A percentile compares a stretch with the other conserved stretches of the same genome.
phyloP scores from a whole-genome alignment of 2,797 vertebrate species.

The Anas georgica region DNA sequence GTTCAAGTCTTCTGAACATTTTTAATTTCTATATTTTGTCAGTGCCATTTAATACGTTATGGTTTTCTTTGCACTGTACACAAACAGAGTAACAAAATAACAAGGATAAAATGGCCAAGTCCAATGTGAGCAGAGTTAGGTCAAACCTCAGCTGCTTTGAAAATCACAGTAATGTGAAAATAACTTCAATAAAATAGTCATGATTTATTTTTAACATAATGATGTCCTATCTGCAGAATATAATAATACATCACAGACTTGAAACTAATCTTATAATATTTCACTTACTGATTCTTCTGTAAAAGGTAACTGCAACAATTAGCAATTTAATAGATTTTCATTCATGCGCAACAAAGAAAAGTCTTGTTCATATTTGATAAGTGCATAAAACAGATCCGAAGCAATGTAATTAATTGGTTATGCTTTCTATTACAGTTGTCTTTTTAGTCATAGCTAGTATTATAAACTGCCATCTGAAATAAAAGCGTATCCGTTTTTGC shows the following conservation, averaged over 20 bases:
- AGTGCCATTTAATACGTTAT: neutral
- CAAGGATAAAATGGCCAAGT: neutral
- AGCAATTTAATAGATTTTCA: slow-evolving; percentile 37
- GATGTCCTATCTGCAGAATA: slow-evolving; percentile 15
- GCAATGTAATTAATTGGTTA: slow-evolving; percentile 20
- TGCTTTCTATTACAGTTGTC: slow-evolving; percentile 5
- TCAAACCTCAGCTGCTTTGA: neutral
- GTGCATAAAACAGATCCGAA: slow-evolving; percentile 23
- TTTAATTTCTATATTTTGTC: neutral
- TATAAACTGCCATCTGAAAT: neutral
- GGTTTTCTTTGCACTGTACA: neutral
- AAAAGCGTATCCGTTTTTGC: slow-evolving; percentile 1
- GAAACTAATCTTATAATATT: slow-evolving; percentile 13
- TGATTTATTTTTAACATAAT: neutral
- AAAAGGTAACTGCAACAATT: slow-evolving; percentile 42
- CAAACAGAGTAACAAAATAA: neutral
- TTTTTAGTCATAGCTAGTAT: neutral
- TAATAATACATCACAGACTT: neutral
- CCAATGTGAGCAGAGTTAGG: neutral
- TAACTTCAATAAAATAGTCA: neutral
- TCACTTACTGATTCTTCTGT: neutral
- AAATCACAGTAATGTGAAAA: slow-evolving; percentile 7
- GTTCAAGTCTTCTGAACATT: neutral
- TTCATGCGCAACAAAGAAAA: slow-evolving; percentile 16
- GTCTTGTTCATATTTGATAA: slow-evolving; percentile 49